Conservation (phyloP, 1,140 invertebrate genomes). For the Limonius californicus region DNA sequence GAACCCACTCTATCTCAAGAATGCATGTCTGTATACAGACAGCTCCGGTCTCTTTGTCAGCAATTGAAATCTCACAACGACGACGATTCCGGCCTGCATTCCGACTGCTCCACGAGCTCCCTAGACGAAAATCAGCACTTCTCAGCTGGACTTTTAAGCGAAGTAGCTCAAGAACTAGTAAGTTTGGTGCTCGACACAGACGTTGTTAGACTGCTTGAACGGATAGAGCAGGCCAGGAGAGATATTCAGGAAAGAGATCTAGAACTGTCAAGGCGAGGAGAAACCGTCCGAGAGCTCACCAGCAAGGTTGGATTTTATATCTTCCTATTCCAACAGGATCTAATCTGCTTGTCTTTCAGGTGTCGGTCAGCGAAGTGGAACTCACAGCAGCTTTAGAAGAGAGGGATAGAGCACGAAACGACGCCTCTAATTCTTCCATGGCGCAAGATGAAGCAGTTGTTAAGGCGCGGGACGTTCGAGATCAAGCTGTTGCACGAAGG, state of each 20-base stretch:
- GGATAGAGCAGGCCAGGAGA: constrained; percentile 70
- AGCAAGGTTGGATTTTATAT: constrained; percentile 58
- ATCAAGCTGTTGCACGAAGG: constrained; percentile 81
- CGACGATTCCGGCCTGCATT: constrained; percentile 58
- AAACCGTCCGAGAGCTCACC: constrained; percentile 73
- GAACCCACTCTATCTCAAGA: constrained; percentile 61
- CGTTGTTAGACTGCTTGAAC: constrained; percentile 74
- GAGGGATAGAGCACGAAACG: constrained; percentile 70
- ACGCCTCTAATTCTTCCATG: constrained; percentile 62
- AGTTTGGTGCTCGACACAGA: constrained; percentile 68
- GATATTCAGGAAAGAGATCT: constrained; percentile 71
- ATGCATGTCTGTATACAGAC: constrained; percentile 61
- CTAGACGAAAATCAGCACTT: constrained; percentile 44
- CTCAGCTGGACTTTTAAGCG: constrained; percentile 45
- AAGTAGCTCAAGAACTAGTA: constrained; percentile 67
- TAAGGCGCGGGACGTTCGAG: constrained; percentile 77
- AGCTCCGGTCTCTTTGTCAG: constrained; percentile 62
- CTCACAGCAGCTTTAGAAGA: constrained; percentile 75
- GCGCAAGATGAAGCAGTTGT: constrained; percentile 77
- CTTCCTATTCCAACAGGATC: not conserved
- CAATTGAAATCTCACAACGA: constrained; percentile 70
- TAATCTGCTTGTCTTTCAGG: constrained; percentile 47
- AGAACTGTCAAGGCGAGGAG: constrained; percentile 74
- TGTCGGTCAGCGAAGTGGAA: constrained; percentile 79
- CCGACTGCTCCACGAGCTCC: constrained; percentile 53